phyloP scores from a whole-genome alignment of 2,888 invertebrate species.

The Prenolepis imparis region DNA sequence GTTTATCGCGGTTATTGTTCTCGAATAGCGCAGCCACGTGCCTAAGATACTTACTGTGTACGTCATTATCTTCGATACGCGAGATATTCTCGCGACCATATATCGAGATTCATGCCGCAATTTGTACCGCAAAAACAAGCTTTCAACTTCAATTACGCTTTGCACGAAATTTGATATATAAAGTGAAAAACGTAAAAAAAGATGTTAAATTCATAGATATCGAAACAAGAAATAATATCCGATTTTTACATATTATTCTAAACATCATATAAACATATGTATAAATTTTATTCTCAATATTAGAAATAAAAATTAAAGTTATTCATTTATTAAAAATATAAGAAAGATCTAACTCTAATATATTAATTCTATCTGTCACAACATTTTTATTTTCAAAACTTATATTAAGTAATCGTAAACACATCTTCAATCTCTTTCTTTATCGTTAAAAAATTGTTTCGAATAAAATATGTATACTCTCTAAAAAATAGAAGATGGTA shows the following conservation, averaged over 20 bases:
- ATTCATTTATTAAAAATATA: not conserved
- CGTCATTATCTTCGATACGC: constrained; percentile 39
- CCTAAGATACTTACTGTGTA: constrained; percentile 59
- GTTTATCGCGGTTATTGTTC: constrained; percentile 70
- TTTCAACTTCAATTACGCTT: not conserved
- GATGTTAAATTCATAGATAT: not conserved
- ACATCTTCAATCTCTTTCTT: not conserved
- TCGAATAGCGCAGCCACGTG: constrained; percentile 66
- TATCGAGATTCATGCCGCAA: constrained; percentile 2
- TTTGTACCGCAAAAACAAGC: constrained; percentile 14
- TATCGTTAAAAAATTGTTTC: not conserved
- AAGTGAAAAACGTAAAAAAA: not conserved
- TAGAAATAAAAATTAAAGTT: constrained; percentile 17
- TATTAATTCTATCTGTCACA: not conserved
- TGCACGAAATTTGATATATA: not conserved
- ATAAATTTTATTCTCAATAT: not conserved
- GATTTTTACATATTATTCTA: not conserved
- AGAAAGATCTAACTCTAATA: not conserved
- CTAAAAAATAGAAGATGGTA: not conserved
- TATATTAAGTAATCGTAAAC: not conserved
- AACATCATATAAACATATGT: not conserved
- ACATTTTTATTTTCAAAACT: not conserved
- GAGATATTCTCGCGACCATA: constrained; percentile 28
- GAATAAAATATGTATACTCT: not conserved
- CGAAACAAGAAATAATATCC: not conserved